These are phyloP conservation scores for Bufo bufo DNA, from an alignment of 2,113 vertebrate genomes.

Conservation along the genomic window DNA sequence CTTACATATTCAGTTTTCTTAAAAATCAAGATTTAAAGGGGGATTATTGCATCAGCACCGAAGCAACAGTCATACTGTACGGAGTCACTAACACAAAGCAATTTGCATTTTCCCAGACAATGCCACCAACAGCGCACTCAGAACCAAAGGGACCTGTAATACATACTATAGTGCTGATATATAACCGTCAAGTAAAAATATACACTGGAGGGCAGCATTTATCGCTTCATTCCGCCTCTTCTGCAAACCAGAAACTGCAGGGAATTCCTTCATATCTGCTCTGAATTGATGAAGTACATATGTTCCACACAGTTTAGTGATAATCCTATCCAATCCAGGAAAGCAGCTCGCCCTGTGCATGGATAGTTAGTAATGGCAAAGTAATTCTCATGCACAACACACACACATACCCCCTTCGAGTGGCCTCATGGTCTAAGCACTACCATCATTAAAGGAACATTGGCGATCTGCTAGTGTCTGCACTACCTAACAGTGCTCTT, in stretches of 20 bases:
- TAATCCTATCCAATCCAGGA: too few species aligned
- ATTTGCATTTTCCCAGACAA: neutral
- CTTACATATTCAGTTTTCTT: too few species aligned
- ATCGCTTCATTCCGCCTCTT: neutral
- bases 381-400: too few species aligned
- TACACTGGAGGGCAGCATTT: constrained; percentile 19
- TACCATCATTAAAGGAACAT: neutral
- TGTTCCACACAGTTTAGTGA: neutral
- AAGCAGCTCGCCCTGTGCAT: neutral
- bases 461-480: too few species aligned
- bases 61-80: too few species aligned
- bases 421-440: too few species aligned
- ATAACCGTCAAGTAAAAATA: neutral
- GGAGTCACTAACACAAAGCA: neutral
- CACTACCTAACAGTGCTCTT: too few species aligned
- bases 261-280: constrained; percentile 15
- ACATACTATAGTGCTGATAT: neutral
- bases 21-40: neutral
- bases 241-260: neutral
- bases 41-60: too few species aligned
- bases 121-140: constrained; percentile 11
- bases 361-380: neutral
- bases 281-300: neutral
- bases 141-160: constrained; percentile 34
- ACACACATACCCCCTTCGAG: too few species aligned